Conservation (phyloP, 2,888 invertebrate species). For the Flexamia atlantica region DNA sequence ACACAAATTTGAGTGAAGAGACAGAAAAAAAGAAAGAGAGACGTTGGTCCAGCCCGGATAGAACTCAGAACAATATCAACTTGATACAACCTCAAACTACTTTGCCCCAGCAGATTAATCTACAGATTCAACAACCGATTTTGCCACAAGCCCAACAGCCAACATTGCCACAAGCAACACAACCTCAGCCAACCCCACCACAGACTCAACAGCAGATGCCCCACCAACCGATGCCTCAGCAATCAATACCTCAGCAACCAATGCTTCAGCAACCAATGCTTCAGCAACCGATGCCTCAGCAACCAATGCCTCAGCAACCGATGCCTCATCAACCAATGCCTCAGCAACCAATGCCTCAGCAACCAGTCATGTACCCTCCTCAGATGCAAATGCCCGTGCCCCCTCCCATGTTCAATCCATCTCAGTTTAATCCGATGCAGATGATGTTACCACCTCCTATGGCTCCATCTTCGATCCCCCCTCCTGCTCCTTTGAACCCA, state of each 20-base stretch:
- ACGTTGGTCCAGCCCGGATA: conserved; percentile 46
- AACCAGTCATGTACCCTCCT: conserved; percentile 59
- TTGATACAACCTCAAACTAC: conserved; percentile 1
- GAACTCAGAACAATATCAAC: not conserved
- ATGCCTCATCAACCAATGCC: not conserved
- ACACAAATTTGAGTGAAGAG: not conserved
- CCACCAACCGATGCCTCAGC: not conserved
- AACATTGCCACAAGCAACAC: conserved; percentile 61
- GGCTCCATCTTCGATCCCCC: conserved; percentile 71
- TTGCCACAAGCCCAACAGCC: conserved; percentile 15
- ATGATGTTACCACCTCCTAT: conserved; percentile 73
- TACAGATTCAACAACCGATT: conserved; percentile 4
- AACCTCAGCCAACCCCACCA: conserved; percentile 50
- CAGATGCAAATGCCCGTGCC: conserved; percentile 66
- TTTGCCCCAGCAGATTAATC: conserved; percentile 20
- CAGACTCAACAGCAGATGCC: not conserved
- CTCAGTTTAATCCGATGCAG: conserved; percentile 72
- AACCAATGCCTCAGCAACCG: not conserved
- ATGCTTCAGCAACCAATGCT: conserved; percentile 59
- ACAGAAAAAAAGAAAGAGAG: conserved; percentile 45
- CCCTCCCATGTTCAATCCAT: conserved; percentile 61
- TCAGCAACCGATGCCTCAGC: conserved; percentile 56
- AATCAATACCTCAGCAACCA: conserved; percentile 41
- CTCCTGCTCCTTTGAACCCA: conserved; percentile 68
- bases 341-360: conserved; percentile 25